Conservation (phyloP, 2,113 vertebrate genomes). For the Callionymus lyra region DNA sequence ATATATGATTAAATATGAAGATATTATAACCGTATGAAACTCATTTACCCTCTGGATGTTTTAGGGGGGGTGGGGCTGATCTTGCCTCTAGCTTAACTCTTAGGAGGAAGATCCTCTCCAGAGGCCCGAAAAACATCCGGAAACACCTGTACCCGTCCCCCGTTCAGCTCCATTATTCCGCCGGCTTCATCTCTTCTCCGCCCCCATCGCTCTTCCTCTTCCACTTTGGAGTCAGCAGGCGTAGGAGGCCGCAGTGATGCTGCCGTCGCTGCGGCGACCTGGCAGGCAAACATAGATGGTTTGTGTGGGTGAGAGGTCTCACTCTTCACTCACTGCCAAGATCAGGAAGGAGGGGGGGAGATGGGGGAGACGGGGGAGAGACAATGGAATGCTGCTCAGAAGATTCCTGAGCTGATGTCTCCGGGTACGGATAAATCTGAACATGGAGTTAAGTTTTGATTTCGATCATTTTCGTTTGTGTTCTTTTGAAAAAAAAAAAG, state of each 20-base stretch:
- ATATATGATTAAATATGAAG: too few species aligned
- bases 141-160: neutral
- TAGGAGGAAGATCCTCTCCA: too few species aligned
- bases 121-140: neutral
- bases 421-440: too few species aligned
- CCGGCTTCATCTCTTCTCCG: constrained; percentile 1
- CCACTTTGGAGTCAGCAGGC: constrained; percentile 13
- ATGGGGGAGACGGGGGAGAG: neutral
- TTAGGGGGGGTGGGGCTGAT: too few species aligned
- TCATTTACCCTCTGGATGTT: too few species aligned
- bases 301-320: constrained; percentile 20
- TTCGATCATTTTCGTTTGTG: too few species aligned
- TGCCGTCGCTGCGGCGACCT: constrained; percentile 13
- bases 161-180: neutral
- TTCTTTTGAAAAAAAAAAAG: too few species aligned
- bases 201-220: constrained; percentile 7
- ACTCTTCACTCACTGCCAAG: constrained; percentile 8
- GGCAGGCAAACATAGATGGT: constrained; percentile 24
- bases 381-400: neutral
- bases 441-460: too few species aligned
- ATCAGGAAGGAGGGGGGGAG: constrained; percentile 1
- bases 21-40: too few species aligned
- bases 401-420: too few species aligned
- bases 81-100: too few species aligned
- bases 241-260: constrained; percentile 18